Evolutionary conservation across 2,797 vertebrate genomes (phyloP).

Genomic region (Cirrhinus molitorella): DNA sequence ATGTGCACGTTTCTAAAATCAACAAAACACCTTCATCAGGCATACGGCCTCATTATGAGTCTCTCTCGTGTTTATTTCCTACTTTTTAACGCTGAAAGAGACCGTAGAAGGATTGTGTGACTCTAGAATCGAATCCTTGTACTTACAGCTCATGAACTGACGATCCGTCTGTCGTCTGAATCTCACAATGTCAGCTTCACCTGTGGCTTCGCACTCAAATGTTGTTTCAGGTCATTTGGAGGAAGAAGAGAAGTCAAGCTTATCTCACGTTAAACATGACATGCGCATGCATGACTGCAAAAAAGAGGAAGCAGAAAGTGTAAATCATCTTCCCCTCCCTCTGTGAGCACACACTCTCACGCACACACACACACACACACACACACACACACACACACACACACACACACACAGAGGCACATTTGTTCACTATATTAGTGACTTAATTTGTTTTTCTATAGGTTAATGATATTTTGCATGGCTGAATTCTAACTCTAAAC

Average conservation of each 20-base stretch:
- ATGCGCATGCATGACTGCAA: neutral
- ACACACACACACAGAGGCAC: neutral
- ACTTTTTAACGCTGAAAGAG: neutral
- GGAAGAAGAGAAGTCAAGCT: neutral
- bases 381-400: neutral
- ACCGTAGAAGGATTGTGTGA: neutral
- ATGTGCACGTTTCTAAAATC: too few relatives aligned
- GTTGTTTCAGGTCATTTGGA: neutral
- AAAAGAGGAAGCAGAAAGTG: constrained; percentile 42
- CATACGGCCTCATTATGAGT: neutral
- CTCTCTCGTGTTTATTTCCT: neutral
- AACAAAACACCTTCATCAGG: too few relatives aligned
- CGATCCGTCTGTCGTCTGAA: neutral
- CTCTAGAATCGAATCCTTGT: neutral
- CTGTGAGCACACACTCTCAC: neutral
- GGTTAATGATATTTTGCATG: neutral
- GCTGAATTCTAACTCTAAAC: neutral
- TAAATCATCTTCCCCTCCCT: constrained; percentile 12
- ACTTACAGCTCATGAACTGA: constrained; percentile 38
- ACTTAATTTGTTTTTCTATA: neutral
- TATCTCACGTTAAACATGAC: neutral
- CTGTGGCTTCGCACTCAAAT: neutral
- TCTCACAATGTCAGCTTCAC: neutral
- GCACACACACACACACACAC: neutral
- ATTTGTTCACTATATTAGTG: too few relatives aligned